Evolutionary conservation across 1,140 invertebrate species (phyloP).

Genomic region (Kradibia gibbosae): DNA sequence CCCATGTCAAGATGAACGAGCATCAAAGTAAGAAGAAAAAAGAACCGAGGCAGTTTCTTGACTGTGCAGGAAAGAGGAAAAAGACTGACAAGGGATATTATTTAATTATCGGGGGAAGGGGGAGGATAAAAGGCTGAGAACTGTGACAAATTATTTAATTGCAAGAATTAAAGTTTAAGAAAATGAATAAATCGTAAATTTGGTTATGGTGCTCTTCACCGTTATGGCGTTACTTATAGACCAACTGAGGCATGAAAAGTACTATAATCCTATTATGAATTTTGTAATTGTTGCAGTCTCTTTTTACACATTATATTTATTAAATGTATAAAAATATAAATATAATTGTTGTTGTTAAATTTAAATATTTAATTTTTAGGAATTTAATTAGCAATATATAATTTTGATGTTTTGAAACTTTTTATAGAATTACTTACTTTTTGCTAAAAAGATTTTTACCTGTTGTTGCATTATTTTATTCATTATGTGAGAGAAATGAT

Average conservation of each 20-base stretch:
- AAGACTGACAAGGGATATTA: conserved; percentile 53
- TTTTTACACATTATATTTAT: neutral
- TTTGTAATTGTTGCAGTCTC: neutral
- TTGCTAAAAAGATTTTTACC: too few species aligned
- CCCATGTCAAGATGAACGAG: conserved; percentile 39
- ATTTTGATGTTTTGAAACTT: too few species aligned
- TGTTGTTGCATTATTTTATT: too few species aligned
- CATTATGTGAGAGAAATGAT: too few species aligned
- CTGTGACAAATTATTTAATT: conserved; percentile 8
- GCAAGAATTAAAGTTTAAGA: neutral
- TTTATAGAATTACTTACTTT: too few species aligned
- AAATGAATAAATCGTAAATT: conserved; percentile 8
- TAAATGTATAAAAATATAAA: neutral
- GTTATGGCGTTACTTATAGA: neutral
- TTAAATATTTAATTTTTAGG: neutral
- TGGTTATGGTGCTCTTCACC: neutral
- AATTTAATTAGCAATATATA: too few species aligned
- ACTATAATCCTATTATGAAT: neutral
- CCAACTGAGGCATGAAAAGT: neutral
- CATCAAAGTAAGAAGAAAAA: conserved; percentile 4
- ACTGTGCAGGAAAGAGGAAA: conserved; percentile 30
- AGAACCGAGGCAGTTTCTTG: neutral
- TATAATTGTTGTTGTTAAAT: neutral
- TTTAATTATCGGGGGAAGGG: conserved; percentile 50
- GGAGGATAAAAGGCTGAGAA: conserved; percentile 1